Evolutionary conservation across 2,113 vertebrate species (phyloP), one percentile per base, ranked within the genome.

Genomic region (Thinocorus orbignyianus): DNA sequence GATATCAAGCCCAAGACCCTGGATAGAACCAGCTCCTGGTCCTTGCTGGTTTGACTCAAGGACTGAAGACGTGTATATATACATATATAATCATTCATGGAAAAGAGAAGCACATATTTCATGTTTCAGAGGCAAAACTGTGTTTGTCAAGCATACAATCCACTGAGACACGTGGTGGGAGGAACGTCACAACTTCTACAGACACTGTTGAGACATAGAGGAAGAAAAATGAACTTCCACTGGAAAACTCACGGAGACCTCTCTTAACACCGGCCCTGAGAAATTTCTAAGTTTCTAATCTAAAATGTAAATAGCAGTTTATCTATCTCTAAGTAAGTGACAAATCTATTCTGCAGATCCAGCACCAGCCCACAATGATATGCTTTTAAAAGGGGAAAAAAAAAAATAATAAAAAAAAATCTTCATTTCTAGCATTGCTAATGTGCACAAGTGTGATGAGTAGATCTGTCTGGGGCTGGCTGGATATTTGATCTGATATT

Each of bases 1-100:
- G 1, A 70, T 46, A 20, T 5, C 1, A 3, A 62, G 25, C 60
- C 44, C 30, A 8, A 42, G 64, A 31, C 5, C 12, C 49, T 1
- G 0, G 19, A 4, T 6, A 9, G 23, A 48, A 11, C 13, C 6
- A 24, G 15, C 55, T 44, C 31, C 73, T n/a, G n/a, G 7, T 46
- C 41, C 66, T 26, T 42, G 23, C 17, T n/a, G 3, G 7, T 35
- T 58, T 65, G 35, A 11, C 13, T 17, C 19, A 33, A 11, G 78
- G 16, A 17, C 2, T 37, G 16, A 61, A 61, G 4, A 44, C 18
- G n/a, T n/a, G n/a, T n/a, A 1, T 33, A 9, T 57, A 71, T 54
- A 13, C 46, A 7, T 55, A 76, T 57, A 14, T 48, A 60, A 18
- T 23, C 5, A 20, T 46, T n/a, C 48, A 57, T 24, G 24, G 49